Base-by-base conservation (phyloP, 2,113 vertebrate genomes). In the Phalacrocorax carbo region DNA sequence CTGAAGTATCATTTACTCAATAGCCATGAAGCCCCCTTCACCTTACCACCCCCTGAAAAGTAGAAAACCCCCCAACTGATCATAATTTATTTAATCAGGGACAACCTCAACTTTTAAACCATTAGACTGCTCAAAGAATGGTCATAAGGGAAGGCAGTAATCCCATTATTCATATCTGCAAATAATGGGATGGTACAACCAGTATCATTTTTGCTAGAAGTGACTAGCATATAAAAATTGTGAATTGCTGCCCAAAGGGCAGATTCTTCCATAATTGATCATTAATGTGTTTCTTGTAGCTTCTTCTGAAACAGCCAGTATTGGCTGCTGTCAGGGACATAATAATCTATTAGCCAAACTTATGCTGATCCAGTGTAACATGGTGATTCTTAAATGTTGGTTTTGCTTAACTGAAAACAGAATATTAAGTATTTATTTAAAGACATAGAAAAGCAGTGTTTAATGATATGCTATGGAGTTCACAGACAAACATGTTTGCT, bases 321-420 rank as follows among this genome's bases (percentile, higher is more conserved):
- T 90, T 86, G 81, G 77, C 81, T 96, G 90, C 96, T 96, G 72
- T 93, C 95, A 97, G 58, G 75, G 58, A 77, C 86, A 55, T 57
- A 93, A 87, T 82, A 96, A 87, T 90, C 91, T 94, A 82, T 96
- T 90, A 91, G 73, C 70, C 38, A 93, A 89, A 95, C 34, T 84
- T 79, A 65, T 7, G 60, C 65, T 1, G 3, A 93, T 90, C n/a
- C 71, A 79, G 36, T 49, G 49, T n/a, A 90, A 44, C 40, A n/a
- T 3, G 2, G 71, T 12, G 54, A 87, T 85, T 86, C 73, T 61
- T 93, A 85, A 89, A 75, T 64, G 76, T 68, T 91, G 64, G 4
- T 87, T 93, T 77, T 90, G 62, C 54, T 86, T 73, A 95, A 86
- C 20, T 51, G n/a, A 77, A 80, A 77, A 27, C 62, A 85, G 66